Evolutionary conservation across 1,140 invertebrate genomes (phyloP), one percentile per base, ranked within the genome.

Genomic region (Anagrus nilaparvatae): DNA sequence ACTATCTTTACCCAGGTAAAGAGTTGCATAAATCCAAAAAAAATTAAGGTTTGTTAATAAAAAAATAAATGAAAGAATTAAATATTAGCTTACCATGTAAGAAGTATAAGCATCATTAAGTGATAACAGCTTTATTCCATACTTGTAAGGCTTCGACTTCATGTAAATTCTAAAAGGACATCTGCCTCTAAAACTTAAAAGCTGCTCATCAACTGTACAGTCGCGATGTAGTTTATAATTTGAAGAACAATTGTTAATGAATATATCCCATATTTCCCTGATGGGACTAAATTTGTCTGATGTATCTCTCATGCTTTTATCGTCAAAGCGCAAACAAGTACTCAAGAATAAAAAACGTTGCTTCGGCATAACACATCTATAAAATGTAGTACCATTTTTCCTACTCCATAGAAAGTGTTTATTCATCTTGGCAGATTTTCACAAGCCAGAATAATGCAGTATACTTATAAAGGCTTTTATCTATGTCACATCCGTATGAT

Each of bases 1-100:
- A n/a, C n/a, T n/a, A 5, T 17, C 47, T 58, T 63, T 66, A 27
- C 60, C 60, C 7, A 47, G 25, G 40, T 65, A 65, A 21, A 60
- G 50, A 37, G 56, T 55, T 6, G 48, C 54, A 42, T 38, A 47
- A 13, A 25, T 30, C 51, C n/a, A n/a, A n/a, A n/a, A n/a, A n/a
- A n/a, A n/a, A n/a, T n/a, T n/a, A n/a, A n/a, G n/a, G n/a, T n/a
- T n/a, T n/a, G n/a, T n/a, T n/a, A n/a, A n/a, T n/a, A n/a, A n/a
- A n/a, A n/a, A n/a, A n/a, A n/a, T n/a, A n/a, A n/a, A n/a, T n/a
- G n/a, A n/a, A n/a, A n/a, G n/a, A n/a, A n/a, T n/a, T n/a, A n/a
- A n/a, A n/a, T n/a, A n/a, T n/a, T n/a, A n/a, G n/a, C n/a, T n/a
- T n/a, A n/a, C n/a, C n/a, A 52, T 29, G 35, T 51, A 51, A 5